These are phyloP conservation scores for Eudemis profundana DNA, from an alignment of 2,888 invertebrate genomes.

Conservation along the genomic window DNA sequence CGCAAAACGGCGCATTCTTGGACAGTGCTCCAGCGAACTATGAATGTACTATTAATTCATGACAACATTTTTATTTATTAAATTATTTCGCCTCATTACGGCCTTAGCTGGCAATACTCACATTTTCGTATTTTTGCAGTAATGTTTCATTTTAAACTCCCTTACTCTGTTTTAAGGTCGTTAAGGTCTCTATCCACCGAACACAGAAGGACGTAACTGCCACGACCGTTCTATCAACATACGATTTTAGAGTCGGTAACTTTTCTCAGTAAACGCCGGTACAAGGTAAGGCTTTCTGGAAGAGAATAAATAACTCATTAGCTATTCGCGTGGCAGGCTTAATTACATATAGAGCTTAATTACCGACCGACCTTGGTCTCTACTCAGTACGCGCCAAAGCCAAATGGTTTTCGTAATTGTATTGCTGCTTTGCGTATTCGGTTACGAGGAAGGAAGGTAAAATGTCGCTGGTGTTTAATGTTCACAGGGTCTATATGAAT, in stretches of 20 bases:
- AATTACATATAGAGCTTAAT: conserved; percentile 20
- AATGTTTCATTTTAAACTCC: conserved; percentile 4
- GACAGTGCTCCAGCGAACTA: too few relatives aligned
- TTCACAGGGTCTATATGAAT: too few relatives aligned
- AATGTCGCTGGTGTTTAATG: too few relatives aligned
- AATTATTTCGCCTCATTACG: too few relatives aligned
- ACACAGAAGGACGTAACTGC: neutral
- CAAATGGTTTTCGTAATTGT: neutral
- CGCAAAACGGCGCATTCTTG: too few relatives aligned
- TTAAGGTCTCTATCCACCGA: neutral
- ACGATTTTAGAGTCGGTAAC: neutral
- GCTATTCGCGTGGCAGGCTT: conserved; percentile 13
- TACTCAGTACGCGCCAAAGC: neutral
- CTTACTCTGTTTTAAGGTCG: neutral
- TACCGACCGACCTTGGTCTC: conserved; percentile 4
- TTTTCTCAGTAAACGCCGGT: neutral
- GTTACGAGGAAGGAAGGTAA: too few relatives aligned
- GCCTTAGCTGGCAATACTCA: too few relatives aligned
- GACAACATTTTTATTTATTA: too few relatives aligned
- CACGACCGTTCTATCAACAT: neutral
- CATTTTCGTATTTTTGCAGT: too few relatives aligned
- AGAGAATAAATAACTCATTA: conserved; percentile 27
- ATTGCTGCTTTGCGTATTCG: too few relatives aligned
- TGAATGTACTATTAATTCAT: too few relatives aligned
- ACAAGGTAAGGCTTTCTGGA: conserved; percentile 21